phyloP scores from a whole-genome alignment of 2,888 invertebrate genomes.

The Carabus problematicus region DNA sequence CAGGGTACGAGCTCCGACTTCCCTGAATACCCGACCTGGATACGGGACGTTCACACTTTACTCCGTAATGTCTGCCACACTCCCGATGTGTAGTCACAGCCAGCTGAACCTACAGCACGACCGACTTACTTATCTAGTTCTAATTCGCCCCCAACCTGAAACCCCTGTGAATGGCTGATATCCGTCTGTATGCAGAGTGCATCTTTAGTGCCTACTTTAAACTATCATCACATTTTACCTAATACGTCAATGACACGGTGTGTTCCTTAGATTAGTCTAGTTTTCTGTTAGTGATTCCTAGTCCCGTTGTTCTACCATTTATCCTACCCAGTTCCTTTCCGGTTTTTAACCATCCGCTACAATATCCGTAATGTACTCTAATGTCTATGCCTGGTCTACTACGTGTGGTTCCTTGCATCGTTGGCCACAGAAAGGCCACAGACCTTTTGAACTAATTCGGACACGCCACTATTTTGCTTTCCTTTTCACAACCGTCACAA shows the following conservation, averaged over 20 bases:
- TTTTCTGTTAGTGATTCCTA: neutral
- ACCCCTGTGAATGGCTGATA: too few species aligned
- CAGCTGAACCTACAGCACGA: neutral
- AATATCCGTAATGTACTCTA: neutral
- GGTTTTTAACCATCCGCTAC: neutral
- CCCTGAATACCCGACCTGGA: constrained; percentile 41
- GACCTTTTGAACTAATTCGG: constrained; percentile 9
- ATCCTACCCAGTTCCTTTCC: neutral
- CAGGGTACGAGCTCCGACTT: constrained; percentile 29
- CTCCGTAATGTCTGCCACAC: constrained; percentile 28
- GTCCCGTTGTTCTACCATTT: neutral
- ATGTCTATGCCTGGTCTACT: neutral
- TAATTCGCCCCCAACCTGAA: constrained; percentile 1
- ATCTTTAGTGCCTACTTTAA: neutral
- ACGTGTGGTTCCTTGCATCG: constrained; percentile 3
- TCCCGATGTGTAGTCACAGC: neutral
- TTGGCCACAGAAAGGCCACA: constrained; percentile 7
- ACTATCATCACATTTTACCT: neutral
- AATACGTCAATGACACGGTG: neutral
- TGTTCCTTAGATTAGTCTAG: too few species aligned
- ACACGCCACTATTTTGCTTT: neutral
- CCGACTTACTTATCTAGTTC: constrained; percentile 2
- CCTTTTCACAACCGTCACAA: too few species aligned
- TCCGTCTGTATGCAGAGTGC: too few species aligned
- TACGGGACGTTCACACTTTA: constrained; percentile 41